Percentiles rank a stretch among this genome's conserved stretches.
These are phyloP conservation scores for Peromyscus maniculatus DNA, from an alignment of 2,113 vertebrate genomes.

Conservation along the genomic window DNA sequence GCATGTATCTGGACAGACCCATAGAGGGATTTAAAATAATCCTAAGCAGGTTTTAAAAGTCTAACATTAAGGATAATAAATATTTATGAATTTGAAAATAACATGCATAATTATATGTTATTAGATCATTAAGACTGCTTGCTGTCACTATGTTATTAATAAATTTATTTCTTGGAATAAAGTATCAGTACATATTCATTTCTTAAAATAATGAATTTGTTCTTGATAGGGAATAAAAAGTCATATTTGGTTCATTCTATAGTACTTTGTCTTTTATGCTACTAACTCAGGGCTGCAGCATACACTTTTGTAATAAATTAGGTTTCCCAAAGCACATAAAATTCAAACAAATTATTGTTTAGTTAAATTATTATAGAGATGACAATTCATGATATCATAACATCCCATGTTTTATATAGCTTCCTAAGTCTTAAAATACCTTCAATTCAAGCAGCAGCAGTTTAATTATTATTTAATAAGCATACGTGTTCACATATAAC, in stretches of 20 bases:
- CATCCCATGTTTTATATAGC: neutral
- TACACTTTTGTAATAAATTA: conserved; percentile 31
- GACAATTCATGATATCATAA: neutral
- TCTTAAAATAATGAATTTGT: neutral
- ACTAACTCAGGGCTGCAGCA: neutral
- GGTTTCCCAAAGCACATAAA: conserved; percentile 23
- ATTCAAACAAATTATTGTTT: conserved; percentile 47
- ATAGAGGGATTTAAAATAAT: neutral
- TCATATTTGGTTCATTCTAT: neutral
- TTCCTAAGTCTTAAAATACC: conserved; percentile 2
- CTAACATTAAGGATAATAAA: conserved; percentile 24
- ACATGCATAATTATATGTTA: neutral
- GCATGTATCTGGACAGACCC: neutral
- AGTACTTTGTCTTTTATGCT: neutral
- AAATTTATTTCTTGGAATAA: conserved; percentile 33
- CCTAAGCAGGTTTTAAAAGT: neutral
- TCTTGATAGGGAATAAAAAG: neutral
- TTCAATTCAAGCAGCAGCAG: neutral
- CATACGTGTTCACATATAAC: neutral
- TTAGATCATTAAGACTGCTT: neutral
- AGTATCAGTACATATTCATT: neutral
- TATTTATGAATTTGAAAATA: conserved; percentile 32
- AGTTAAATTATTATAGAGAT: conserved; percentile 1
- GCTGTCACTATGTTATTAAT: neutral
- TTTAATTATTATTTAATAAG: conserved; percentile 21